phyloP scores from a whole-genome alignment of 2,888 invertebrate species.

The Pristionchus mayeri region DNA sequence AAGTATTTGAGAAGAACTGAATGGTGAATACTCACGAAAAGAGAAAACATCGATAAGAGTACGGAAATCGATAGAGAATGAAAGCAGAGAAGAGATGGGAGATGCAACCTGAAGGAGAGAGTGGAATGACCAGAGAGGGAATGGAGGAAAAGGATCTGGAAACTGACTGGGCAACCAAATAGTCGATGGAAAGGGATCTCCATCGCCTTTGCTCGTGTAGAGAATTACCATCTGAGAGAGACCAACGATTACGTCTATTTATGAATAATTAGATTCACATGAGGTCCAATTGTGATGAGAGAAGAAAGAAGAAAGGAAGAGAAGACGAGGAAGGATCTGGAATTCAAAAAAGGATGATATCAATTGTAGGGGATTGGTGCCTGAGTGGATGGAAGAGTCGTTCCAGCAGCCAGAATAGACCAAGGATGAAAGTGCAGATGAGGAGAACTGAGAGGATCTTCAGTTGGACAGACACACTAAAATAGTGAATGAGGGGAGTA shows the following conservation, averaged over 20 bases:
- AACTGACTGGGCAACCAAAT: conserved; percentile 71
- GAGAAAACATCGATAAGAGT: conserved; percentile 69
- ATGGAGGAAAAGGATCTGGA: too few species aligned
- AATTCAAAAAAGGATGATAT: neutral
- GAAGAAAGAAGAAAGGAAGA: conserved; percentile 86
- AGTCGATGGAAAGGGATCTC: conserved; percentile 63
- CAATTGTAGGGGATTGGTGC: neutral
- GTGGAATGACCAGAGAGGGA: neutral
- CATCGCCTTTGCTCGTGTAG: neutral
- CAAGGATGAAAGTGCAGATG: neutral
- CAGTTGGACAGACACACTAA: conserved; percentile 46
- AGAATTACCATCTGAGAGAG: conserved; percentile 50
- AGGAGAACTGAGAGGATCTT: conserved; percentile 54
- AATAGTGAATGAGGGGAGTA: neutral
- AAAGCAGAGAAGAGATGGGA: conserved; percentile 72
- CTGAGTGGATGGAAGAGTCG: conserved; percentile 14
- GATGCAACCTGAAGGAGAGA: conserved; percentile 64
- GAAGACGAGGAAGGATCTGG: conserved; percentile 84
- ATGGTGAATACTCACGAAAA: conserved; percentile 16
- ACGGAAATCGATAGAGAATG: conserved; percentile 72
- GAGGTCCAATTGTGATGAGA: conserved; percentile 74
- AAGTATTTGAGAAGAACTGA: too few species aligned
- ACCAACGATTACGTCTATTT: conserved; percentile 50
- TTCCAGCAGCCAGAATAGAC: conserved; percentile 12
- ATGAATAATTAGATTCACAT: conserved; percentile 60